Evolutionary conservation across 2,113 vertebrate genomes (phyloP).

Genomic region (Leptobrachium ailaonicum): DNA sequence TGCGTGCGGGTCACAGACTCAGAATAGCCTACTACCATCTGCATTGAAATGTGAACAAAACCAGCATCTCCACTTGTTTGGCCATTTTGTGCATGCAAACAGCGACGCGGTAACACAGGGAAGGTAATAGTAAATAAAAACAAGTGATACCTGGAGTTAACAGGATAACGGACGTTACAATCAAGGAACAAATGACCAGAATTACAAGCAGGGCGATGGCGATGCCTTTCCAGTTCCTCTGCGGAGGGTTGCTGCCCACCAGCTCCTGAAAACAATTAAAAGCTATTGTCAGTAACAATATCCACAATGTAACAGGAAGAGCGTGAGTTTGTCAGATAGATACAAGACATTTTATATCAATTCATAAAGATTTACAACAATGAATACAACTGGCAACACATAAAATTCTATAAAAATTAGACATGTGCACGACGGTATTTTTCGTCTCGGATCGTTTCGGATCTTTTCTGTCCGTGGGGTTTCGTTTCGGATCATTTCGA

Average conservation of each 20-base stretch:
- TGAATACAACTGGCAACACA: too few species aligned
- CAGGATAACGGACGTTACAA: constrained; percentile 97
- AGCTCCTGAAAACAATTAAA: constrained; percentile 77
- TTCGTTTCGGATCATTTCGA: too few species aligned
- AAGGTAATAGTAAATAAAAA: neutral
- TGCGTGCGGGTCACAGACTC: too few species aligned
- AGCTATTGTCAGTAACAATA: constrained; percentile 40
- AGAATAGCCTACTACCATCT: too few species aligned
- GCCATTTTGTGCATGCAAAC: neutral
- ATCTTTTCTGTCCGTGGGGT: too few species aligned
- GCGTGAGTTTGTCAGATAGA: too few species aligned
- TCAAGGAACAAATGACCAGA: constrained; percentile 97
- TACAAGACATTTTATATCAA: too few species aligned
- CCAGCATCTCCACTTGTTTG: neutral
- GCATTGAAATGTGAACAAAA: neutral
- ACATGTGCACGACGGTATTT: too few species aligned
- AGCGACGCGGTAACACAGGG: neutral
- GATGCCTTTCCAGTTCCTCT: constrained; percentile 99
- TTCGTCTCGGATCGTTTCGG: too few species aligned
- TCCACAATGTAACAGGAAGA: neutral
- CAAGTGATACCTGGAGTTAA: constrained; percentile 88
- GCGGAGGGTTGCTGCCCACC: constrained; percentile 96
- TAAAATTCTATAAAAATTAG: too few species aligned
- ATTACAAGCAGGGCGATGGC: constrained; percentile 97
- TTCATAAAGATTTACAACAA: too few species aligned